Evolutionary conservation across 1,140 invertebrate genomes (phyloP).

Genomic region (Lucilia cuprina): DNA sequence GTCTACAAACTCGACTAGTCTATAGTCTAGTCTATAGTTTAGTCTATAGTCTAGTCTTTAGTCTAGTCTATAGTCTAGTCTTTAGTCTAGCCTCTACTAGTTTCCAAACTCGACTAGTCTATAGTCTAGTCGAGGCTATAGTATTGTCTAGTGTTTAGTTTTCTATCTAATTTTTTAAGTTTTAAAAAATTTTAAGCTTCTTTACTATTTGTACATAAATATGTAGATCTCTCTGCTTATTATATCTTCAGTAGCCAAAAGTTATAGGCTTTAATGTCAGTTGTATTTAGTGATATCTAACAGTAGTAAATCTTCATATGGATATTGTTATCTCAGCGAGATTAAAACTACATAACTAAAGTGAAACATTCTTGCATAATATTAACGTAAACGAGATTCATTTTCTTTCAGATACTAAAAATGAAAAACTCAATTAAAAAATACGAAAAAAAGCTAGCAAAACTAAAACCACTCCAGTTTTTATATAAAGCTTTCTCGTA

Average conservation of each 20-base stretch:
- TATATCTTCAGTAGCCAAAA: not conserved
- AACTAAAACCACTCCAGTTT: not conserved
- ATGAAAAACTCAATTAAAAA: not conserved
- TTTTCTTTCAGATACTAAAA: not conserved
- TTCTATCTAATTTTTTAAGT: too few species aligned
- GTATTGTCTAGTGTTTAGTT: too few species aligned
- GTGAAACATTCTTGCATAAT: slow-evolving; percentile 18
- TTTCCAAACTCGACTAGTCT: too few species aligned
- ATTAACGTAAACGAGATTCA: slow-evolving; percentile 11
- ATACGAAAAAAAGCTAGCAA: not conserved
- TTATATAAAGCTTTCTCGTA: not conserved
- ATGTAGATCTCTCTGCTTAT: too few species aligned
- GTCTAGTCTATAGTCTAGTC: too few species aligned
- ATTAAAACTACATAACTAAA: slow-evolving; percentile 8
- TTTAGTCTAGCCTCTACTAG: too few species aligned
- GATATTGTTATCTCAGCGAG: not conserved
- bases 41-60: too few species aligned
- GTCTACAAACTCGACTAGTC: too few species aligned
- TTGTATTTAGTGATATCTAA: not conserved
- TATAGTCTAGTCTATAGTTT: too few species aligned
- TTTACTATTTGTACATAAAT: too few species aligned
- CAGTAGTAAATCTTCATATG: not conserved
- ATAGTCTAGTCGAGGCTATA: too few species aligned
- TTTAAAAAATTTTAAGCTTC: too few species aligned
- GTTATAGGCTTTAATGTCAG: not conserved